Evolutionary conservation across 2,888 invertebrate species (phyloP), one percentile per base, ranked within the genome.

Genomic region (Labia minor): DNA sequence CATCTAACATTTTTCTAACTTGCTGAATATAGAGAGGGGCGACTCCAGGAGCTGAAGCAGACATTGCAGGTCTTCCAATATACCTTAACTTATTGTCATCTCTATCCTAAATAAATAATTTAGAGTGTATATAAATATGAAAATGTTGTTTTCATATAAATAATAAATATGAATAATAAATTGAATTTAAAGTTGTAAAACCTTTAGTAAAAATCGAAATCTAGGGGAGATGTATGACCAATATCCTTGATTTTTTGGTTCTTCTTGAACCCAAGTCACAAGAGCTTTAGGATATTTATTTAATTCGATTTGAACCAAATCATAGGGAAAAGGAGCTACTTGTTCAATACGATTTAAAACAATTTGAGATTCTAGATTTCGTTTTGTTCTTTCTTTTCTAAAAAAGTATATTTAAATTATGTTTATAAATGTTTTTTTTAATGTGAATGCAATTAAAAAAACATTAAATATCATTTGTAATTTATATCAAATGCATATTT

Each of bases 351-450:
- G 19, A 26, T n/a, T 64, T 20, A 64, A 14, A 26, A 26, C 84
- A 75, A 82, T 82, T 21, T 83, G 83, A 73, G 84, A 16, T 8
- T 33, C 19, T 11, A 21, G 18, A 14, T 65, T 21, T 73, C 68
- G 76, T 74, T 62, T 78, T 18, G 16, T 1, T 16, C 64, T 64
- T 64, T 21, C 33, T 64, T 64, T n/a, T 19, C 37, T 65, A 19
- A 21, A 26, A 0, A 19, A 33, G n/a, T n/a, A n/a, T n/a, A n/a
- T n/a, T n/a, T n/a, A n/a, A n/a, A n/a, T n/a, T n/a, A n/a, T n/a
- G n/a, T n/a, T n/a, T n/a, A n/a, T n/a, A n/a, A n/a, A n/a, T n/a
- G n/a, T n/a, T n/a, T n/a, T n/a, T n/a, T n/a, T n/a, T n/a, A n/a
- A n/a, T n/a, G n/a, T n/a, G n/a, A n/a, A n/a, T n/a, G n/a, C n/a